Evolutionary conservation across 2,888 invertebrate genomes (phyloP).

Genomic region (Troilus luridus): DNA sequence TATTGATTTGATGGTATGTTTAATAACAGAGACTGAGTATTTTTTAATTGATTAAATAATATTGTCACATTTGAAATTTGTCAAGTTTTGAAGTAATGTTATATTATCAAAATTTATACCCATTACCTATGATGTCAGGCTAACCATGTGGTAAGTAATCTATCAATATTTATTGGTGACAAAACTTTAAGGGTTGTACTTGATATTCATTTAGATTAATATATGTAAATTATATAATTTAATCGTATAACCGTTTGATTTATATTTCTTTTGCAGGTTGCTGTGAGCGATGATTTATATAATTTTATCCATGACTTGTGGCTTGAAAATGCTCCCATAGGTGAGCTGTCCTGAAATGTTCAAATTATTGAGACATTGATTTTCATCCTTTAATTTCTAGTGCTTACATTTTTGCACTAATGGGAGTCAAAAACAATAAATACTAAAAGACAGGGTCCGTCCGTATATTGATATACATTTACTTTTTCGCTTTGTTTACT

Average conservation of each 20-base stretch:
- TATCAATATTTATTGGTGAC: neutral
- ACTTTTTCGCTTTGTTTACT: neutral
- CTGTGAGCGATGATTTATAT: slow-evolving; percentile 94
- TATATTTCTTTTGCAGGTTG: slow-evolving; percentile 74
- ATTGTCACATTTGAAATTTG: no score
- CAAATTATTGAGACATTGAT: neutral
- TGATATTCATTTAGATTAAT: neutral
- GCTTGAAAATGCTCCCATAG: slow-evolving; percentile 97
- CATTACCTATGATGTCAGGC: no score
- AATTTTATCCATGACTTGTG: slow-evolving; percentile 95
- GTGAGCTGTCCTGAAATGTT: slow-evolving; percentile 86
- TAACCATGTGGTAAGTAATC: no score
- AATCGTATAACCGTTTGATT: neutral
- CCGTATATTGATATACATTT: neutral
- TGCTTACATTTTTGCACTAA: slow-evolving; percentile 3
- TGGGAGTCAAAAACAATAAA: slow-evolving; percentile 45
- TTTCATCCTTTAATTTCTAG: neutral
- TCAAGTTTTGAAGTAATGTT: no score
- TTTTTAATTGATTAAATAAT: no score
- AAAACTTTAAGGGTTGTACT: neutral
- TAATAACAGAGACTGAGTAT: neutral
- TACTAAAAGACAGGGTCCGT: slow-evolving; percentile 51
- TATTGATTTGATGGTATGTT: neutral
- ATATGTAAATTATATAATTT: neutral
- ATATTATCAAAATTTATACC: no score